Evolutionary conservation across 2,113 vertebrate genomes (phyloP), one percentile per base, ranked within the genome.

Genomic region (Lamprotornis superbus): DNA sequence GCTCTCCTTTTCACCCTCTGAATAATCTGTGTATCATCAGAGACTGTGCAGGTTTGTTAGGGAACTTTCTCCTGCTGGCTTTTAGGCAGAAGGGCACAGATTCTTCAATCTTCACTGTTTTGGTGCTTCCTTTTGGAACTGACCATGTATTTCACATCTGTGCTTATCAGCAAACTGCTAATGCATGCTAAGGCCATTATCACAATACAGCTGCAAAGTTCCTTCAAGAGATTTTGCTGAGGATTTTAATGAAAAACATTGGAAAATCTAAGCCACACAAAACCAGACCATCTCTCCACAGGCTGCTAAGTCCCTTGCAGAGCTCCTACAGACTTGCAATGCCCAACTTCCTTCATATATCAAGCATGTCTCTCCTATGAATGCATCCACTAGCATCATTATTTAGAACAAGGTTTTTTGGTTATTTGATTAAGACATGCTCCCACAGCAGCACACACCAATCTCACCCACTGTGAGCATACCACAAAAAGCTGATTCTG

Each of bases 1-100:
- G 30, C n/a, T 55, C 49, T 60, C 0, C 0, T 42, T 14, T 73
- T 50, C 27, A 50, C 21, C 10, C 30, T 21, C 50, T 28, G 44
- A 81, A 55, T 12, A 69, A 28, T 46, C 30, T 23, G 50, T 22
- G 49, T 11, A 69, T 22, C 12, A 60, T 33, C 76, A 79, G 35
- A 12, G 1, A 64, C 28, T 12, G 7, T 21, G 11, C 5, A 8
- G 20, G 23, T 52, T 74, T 31, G 1, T 42, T 20, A 52, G 50
- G 11, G 7, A 73, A 52, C 13, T 68, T 44, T 10, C 21, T 27
- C 49, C 55, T 10, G 22, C 25, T 60, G 5, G 3, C 20, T 81
- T 81, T 47, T 23, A 40, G n/a, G 39, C 44, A 64, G 31, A 83
- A 89, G 3, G 21, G 27, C 67, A 69, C 40, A 81, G 28, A 50